These are phyloP conservation scores for Clupea harengus DNA, from an alignment of 2,113 vertebrate species.

Conservation along the genomic window DNA sequence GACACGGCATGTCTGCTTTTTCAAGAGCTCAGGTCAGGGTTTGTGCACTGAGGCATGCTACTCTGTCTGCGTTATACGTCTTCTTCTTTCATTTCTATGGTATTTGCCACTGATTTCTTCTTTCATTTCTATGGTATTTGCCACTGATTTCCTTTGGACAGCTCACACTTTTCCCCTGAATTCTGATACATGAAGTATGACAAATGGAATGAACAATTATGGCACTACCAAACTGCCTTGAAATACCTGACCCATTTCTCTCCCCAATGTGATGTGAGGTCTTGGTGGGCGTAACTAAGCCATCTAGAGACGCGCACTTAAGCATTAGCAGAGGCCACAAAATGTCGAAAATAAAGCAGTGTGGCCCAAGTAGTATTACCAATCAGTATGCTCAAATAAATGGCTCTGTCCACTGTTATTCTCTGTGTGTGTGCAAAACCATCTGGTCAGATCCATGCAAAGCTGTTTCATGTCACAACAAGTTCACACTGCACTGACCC, in stretches of 20 bases:
- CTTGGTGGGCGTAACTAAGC: neutral
- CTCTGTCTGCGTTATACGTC: neutral
- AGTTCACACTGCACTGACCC: slow-evolving; percentile 43
- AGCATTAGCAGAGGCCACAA: neutral
- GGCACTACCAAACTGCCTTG: neutral
- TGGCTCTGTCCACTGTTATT: slow-evolving; percentile 14
- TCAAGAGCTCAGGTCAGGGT: neutral
- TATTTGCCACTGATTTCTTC: neutral
- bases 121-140: slow-evolving; percentile 7
- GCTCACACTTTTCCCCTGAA: neutral
- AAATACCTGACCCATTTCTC: neutral
- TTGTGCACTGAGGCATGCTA: neutral
- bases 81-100: neutral
- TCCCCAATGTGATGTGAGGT: neutral
- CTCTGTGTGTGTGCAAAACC: slow-evolving; percentile 36
- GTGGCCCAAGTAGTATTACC: slow-evolving; percentile 6
- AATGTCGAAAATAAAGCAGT: slow-evolving; percentile 13
- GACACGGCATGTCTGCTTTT: slow-evolving; percentile 11
- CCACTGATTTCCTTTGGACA: neutral
- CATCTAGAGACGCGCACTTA: neutral
- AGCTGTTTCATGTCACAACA: slow-evolving; percentile 38
- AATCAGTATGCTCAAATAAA: slow-evolving; percentile 24
- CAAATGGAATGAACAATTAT: neutral
- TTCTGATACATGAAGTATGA: neutral
- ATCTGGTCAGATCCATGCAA: slow-evolving; percentile 37